Base-by-base conservation (phyloP, 2,888 invertebrate genomes). In the Cepaea hortensis region DNA sequence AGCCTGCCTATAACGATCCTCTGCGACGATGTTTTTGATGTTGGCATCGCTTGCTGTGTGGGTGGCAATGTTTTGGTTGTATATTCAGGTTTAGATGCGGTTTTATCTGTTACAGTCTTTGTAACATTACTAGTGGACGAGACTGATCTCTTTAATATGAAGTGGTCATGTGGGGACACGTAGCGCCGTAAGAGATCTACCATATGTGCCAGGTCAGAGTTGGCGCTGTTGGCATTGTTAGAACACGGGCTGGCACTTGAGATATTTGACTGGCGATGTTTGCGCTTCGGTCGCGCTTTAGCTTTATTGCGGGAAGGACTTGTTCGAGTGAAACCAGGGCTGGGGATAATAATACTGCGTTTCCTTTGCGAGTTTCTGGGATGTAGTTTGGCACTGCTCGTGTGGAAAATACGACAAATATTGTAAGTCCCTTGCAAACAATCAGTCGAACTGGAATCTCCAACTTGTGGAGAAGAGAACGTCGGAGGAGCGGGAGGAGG, bases 381-480 rank as follows among this genome's bases (percentile, higher is more conserved):
- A 7, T 77, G 55, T 0, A 77, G 61, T 55, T 77, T 77, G 18
- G 77, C 77, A 55, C 77, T 77, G n/a, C 61, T 77, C 9, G 77
- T 23, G 55, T 77, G 77, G 9, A 77, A 77, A n/a, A 77, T 77
- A 1, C 77, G 77, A 77, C 77, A 77, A n/a, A 77, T 77, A 55
- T 77, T 77, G 55, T 77, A 77, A 55, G 77, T n/a, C 0, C 77
- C 55, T 15, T 77, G 55, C 55, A 77, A n/a, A n/a, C n/a, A 46
- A 55, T 11, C 48, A 5, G 9, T 11, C 55, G 77, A 77, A 55
- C 61, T 77, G n/a, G n/a, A 7, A 11, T 61, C 55, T 61, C 13
- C 55, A n/a, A 61, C 9, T 61, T 61, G 55, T 20, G 77, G 61
- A 20, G 76, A 20, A 48, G 55, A 55, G n/a, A 77, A 2, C 13